phyloP scores from a whole-genome alignment of 2,797 vertebrate genomes.

The Vipera ursinii region DNA sequence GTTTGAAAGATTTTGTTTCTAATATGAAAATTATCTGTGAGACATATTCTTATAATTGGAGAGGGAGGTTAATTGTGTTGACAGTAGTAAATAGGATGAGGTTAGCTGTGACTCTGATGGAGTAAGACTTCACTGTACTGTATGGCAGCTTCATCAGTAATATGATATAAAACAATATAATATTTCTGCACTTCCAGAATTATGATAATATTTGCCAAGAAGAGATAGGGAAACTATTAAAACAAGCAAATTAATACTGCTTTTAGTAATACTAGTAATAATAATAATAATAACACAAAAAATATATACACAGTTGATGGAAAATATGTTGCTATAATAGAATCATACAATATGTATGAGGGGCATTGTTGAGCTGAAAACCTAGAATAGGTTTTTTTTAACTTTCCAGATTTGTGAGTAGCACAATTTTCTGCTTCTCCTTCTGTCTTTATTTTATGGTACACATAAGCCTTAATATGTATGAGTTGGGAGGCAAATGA shows the following conservation, averaged over 20 bases:
- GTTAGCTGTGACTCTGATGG: not conserved
- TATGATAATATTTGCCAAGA: not conserved
- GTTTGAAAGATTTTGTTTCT: not conserved
- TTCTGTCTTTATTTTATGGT: not conserved
- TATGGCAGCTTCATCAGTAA: not conserved
- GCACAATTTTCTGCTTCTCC: not conserved
- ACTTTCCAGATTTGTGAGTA: not conserved
- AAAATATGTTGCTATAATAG: not conserved
- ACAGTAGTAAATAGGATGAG: not conserved
- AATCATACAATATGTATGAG: not conserved
- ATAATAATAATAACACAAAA: not conserved
- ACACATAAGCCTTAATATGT: not conserved
- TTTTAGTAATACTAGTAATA: not conserved
- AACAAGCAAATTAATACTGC: not conserved
- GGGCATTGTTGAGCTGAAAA: not conserved
- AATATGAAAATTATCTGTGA: not conserved
- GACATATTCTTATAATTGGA: not conserved
- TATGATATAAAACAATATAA: not conserved
- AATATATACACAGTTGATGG: not conserved
- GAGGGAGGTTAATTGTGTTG: too few relatives aligned
- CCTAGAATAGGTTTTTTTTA: not conserved
- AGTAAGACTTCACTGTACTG: not conserved
- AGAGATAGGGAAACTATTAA: not conserved
- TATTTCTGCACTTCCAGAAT: not conserved
- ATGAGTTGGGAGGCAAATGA: not conserved